Evolutionary conservation across 92 coral and sea anemone genomes (phyloP).

Genomic region (Porites cylindrica): DNA sequence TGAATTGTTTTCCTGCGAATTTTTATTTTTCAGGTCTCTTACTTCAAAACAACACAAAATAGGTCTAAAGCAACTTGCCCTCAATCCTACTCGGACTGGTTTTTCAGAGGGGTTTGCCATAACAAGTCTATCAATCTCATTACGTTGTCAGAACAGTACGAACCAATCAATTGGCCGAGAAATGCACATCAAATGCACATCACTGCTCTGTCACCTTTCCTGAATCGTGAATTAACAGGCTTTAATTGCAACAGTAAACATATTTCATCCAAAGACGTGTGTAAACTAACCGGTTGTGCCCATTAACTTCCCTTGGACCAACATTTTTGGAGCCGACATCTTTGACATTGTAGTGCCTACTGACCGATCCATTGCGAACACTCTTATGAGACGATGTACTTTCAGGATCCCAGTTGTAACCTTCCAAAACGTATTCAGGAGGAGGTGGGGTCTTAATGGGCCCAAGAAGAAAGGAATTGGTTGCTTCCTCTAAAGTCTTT

Average conservation of each 20-base stretch:
- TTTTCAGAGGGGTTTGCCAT: too few relatives aligned
- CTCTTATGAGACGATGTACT: conserved; percentile 5
- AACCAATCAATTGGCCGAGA: neutral
- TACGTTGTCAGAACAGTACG: neutral
- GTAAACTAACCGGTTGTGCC: conserved; percentile 25
- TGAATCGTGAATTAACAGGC: neutral
- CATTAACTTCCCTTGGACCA: conserved; percentile 6
- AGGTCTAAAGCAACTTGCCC: too few relatives aligned
- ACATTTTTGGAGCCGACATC: neutral
- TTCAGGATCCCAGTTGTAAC: conserved; percentile 12
- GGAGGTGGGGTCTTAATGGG: conserved; percentile 28
- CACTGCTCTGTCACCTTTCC: neutral
- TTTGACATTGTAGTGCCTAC: neutral
- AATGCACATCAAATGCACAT: neutral
- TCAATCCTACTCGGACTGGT: too few relatives aligned
- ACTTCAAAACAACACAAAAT: too few relatives aligned
- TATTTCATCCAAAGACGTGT: conserved; percentile 13
- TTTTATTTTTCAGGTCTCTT: too few relatives aligned
- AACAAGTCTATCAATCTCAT: too few relatives aligned
- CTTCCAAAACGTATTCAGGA: conserved; percentile 40
- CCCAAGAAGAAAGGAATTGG: conserved; percentile 17
- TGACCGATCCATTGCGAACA: conserved; percentile 4
- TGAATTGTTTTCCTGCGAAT: too few relatives aligned
- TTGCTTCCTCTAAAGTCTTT: neutral
- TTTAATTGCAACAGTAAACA: conserved; percentile 4